phyloP scores from a whole-genome alignment of 2,797 vertebrate species.

The Sebastes oblongus region DNA sequence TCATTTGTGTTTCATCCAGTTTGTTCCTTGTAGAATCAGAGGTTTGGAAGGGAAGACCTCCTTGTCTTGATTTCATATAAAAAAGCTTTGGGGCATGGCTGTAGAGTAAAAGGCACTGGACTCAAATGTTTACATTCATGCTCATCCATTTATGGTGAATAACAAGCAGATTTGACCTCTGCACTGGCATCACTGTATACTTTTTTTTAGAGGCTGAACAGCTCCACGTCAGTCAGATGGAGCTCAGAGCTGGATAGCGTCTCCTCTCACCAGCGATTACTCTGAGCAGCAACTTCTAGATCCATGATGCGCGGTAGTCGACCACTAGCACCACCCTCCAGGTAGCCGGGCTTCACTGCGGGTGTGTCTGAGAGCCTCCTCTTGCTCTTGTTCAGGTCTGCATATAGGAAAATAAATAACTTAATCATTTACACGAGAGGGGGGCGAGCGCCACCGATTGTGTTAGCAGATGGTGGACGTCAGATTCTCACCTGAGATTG shows the following conservation, averaged over 20 bases:
- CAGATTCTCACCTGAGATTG: conserved; percentile 79
- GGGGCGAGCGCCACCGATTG: background rate
- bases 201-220: background rate
- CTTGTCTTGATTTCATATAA: conserved; percentile 47
- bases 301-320: conserved; percentile 81
- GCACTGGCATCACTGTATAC: background rate
- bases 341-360: conserved; percentile 77
- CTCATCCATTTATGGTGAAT: conserved; percentile 11
- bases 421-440: background rate
- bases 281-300: conserved; percentile 73
- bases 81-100: conserved; percentile 68
- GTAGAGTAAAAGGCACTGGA: conserved; percentile 44
- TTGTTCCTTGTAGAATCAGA: conserved; percentile 22
- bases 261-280: conserved; percentile 78
- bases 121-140: conserved; percentile 17
- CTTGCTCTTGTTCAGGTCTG: conserved; percentile 77
- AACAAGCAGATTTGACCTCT: background rate
- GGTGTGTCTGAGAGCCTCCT: conserved; percentile 75
- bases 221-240: background rate
- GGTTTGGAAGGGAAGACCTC: conserved; percentile 34
- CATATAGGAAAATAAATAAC: conserved; percentile 9
- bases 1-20: conserved; percentile 16
- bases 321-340: conserved; percentile 86
- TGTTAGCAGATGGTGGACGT: conserved; percentile 15
- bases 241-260: background rate